A percentile compares a stretch with the other conserved stretches of the same genome.
phyloP scores from a whole-genome alignment of 2,113 vertebrate genomes.

The Siniperca chuatsi region DNA sequence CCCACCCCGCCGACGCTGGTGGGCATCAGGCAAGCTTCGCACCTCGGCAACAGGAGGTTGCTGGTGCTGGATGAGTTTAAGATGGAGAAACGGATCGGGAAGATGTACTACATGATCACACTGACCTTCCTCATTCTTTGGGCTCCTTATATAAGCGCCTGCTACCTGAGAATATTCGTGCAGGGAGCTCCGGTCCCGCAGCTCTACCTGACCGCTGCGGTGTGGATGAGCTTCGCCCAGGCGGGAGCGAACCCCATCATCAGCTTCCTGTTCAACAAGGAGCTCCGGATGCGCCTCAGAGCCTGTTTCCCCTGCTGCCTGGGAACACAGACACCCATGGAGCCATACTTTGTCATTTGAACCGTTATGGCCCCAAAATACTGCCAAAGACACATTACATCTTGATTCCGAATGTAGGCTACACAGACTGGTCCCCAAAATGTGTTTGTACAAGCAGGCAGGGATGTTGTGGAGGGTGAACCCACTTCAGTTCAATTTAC shows the following conservation, averaged over 20 bases:
- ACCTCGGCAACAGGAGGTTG: conserved; percentile 91
- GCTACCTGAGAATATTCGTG: conserved; percentile 93
- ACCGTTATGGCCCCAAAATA: conserved; percentile 33
- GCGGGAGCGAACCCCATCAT: conserved; percentile 95
- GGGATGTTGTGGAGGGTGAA: not conserved
- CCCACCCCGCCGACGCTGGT: conserved; percentile 95
- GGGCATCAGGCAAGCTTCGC: conserved; percentile 92
- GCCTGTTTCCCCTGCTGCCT: conserved; percentile 92
- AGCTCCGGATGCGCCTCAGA: conserved; percentile 92
- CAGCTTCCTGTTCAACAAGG: conserved; percentile 95
- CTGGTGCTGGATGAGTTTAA: conserved; percentile 97
- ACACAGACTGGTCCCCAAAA: conserved; percentile 7
- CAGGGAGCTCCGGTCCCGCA: conserved; percentile 89
- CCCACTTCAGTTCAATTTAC: conserved; percentile 3
- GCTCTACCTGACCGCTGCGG: conserved; percentile 92
- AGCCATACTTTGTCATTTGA: conserved; percentile 91
- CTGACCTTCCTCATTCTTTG: conserved; percentile 94
- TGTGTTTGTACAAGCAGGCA: not conserved
- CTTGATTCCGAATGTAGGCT: conserved; percentile 48
- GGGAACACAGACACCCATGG: conserved; percentile 90
- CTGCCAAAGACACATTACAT: conserved; percentile 60
- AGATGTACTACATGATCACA: conserved; percentile 98
- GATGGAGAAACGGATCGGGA: conserved; percentile 95
- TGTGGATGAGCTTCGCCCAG: conserved; percentile 97
- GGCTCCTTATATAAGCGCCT: conserved; percentile 95